Evolutionary conservation across 2,888 invertebrate genomes (phyloP).

Genomic region (Zygaena filipendulae): DNA sequence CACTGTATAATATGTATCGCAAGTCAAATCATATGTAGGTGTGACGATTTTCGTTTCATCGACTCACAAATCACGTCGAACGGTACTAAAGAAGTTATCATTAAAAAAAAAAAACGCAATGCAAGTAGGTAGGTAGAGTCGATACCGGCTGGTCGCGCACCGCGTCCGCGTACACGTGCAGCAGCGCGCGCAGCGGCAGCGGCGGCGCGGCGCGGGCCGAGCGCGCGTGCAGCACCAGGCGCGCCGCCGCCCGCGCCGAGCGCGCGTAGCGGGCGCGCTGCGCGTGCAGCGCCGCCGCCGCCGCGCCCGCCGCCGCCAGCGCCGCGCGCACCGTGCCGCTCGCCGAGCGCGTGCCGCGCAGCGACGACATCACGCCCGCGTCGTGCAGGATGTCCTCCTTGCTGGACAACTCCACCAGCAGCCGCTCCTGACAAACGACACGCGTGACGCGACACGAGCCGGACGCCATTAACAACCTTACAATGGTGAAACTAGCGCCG

Average conservation of each 20-base stretch:
- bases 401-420: conserved; percentile 44
- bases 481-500: no score
- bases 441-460: no score
- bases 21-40: no score
- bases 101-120: no score
- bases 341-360: conserved; percentile 61
- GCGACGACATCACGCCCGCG: conserved; percentile 49
- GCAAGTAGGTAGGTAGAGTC: no score
- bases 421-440: conserved; percentile 41
- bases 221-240: conserved; percentile 47
- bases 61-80: no score
- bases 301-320: conserved; percentile 45
- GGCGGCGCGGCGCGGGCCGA: conserved; percentile 35
- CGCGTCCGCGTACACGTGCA: conserved; percentile 55
- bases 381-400: conserved; percentile 54
- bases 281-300: conserved; percentile 28
- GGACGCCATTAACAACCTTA: no score
- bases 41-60: no score
- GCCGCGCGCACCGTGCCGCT: conserved; percentile 53
- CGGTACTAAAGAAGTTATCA: no score
- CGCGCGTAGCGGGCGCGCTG: conserved; percentile 22
- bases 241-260: conserved; percentile 33
- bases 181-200: conserved; percentile 53
- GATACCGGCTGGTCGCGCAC: conserved; percentile 30
- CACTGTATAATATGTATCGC: no score